Evolutionary conservation across 2,113 vertebrate species (phyloP).

Genomic region (Pelmatolapia mariae): DNA sequence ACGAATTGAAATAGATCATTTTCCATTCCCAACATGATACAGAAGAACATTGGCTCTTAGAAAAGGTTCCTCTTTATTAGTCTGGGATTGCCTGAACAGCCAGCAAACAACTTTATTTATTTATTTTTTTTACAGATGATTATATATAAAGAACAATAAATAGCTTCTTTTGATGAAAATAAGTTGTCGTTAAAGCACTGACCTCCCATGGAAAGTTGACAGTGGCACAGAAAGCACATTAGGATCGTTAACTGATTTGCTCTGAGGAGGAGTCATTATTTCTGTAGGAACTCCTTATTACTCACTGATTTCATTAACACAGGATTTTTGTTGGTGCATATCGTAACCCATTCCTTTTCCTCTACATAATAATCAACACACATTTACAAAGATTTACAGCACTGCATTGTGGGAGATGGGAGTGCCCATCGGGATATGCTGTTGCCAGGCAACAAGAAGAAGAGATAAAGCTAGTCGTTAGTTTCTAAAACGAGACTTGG

Average conservation of each 20-base stretch:
- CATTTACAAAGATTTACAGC: conserved; percentile 92
- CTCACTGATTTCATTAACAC: conserved; percentile 67
- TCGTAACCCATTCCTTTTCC: conserved; percentile 57
- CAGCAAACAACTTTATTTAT: conserved; percentile 31
- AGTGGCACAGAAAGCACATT: conserved; percentile 64
- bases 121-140: conserved; percentile 65
- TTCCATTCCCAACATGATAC: conserved; percentile 48
- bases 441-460: conserved; percentile 66
- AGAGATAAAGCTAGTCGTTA: conserved; percentile 63
- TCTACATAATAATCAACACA: conserved; percentile 77
- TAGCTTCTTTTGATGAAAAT: conserved; percentile 65
- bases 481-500: conserved; percentile 62
- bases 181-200: conserved; percentile 34
- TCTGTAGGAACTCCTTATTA: conserved; percentile 39
- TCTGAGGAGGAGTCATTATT: conserved; percentile 23
- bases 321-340: conserved; percentile 67
- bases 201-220: conserved; percentile 48
- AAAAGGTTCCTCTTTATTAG: conserved; percentile 78
- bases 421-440: conserved; percentile 57
- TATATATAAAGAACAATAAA: conserved; percentile 76
- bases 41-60: conserved; percentile 70
- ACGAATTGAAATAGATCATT: not conserved
- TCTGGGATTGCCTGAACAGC: conserved; percentile 61
- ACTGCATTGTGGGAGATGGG: conserved; percentile 71
- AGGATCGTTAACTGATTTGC: conserved; percentile 17